These are phyloP conservation scores for Sitta europaea DNA, from an alignment of 2,113 vertebrate genomes.

Conservation along the genomic window DNA sequence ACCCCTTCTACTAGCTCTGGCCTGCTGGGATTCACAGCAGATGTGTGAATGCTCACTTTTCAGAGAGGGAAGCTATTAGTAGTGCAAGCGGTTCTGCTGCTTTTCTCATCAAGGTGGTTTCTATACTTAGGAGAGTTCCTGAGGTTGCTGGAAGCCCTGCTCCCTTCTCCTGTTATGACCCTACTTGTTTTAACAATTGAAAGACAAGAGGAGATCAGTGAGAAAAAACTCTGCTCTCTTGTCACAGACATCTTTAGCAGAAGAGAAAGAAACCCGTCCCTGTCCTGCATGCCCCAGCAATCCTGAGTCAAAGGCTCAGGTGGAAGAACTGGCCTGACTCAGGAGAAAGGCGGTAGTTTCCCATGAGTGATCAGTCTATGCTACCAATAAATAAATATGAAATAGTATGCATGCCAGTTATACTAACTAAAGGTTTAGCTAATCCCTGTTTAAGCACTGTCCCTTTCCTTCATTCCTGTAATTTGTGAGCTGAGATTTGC, in stretches of 20 bases:
- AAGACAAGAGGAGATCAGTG: neutral
- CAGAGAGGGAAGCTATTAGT: neutral
- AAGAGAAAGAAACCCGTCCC: neutral
- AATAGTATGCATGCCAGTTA: neutral
- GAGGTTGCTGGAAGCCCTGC: neutral
- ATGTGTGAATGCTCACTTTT: neutral
- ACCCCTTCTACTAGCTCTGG: neutral
- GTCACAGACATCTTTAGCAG: neutral
- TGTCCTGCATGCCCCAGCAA: neutral
- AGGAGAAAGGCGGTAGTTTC: neutral
- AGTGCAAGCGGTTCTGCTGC: neutral
- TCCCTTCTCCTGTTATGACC: neutral
- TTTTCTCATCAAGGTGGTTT: neutral
- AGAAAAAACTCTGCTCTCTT: neutral
- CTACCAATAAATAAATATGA: neutral
- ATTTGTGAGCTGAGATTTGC: neutral
- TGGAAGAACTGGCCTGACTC: neutral
- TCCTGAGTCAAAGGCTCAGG: neutral
- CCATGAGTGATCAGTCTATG: neutral
- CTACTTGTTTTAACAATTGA: neutral
- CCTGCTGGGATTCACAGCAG: neutral
- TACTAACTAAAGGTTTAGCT: neutral
- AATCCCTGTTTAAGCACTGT: neutral
- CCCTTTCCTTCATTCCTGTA: neutral
- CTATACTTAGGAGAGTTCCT: neutral